Evolutionary conservation across 2,888 invertebrate genomes (phyloP).

Genomic region (Dichetophora obliterata): DNA sequence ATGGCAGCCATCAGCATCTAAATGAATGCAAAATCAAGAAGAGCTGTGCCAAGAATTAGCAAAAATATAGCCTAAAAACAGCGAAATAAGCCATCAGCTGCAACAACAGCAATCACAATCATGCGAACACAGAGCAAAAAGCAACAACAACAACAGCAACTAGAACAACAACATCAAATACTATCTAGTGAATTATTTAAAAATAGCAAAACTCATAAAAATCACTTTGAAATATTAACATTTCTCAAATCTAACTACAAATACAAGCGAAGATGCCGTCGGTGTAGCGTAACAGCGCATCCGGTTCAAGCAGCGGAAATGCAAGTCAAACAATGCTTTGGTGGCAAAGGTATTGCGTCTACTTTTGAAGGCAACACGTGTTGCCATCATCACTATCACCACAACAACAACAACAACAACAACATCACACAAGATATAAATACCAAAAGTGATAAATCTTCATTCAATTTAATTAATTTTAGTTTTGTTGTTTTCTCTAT

Average conservation of each 20-base stretch:
- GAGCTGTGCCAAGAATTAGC: neutral
- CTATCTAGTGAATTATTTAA: neutral
- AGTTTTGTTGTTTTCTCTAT: constrained; percentile 7
- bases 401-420: neutral
- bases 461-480: constrained; percentile 13
- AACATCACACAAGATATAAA: constrained; percentile 4
- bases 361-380: neutral
- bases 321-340: neutral
- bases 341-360: neutral
- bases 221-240: constrained; percentile 57
- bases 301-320: constrained; percentile 27
- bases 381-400: neutral
- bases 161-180: constrained; percentile 9
- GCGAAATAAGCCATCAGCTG: neutral
- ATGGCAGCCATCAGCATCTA: neutral
- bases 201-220: constrained; percentile 26
- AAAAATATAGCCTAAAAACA: neutral
- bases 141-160: constrained; percentile 11
- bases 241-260: constrained; percentile 69
- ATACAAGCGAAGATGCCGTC: constrained; percentile 66
- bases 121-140: neutral
- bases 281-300: constrained; percentile 43
- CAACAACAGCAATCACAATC: neutral
- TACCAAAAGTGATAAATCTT: constrained; percentile 28
- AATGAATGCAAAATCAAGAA: neutral